A percentile compares a stretch with the other conserved stretches of the same genome.
These are phyloP conservation scores for Corydoras maculifer DNA, from an alignment of 2,113 vertebrate species.

Conservation along the genomic window DNA sequence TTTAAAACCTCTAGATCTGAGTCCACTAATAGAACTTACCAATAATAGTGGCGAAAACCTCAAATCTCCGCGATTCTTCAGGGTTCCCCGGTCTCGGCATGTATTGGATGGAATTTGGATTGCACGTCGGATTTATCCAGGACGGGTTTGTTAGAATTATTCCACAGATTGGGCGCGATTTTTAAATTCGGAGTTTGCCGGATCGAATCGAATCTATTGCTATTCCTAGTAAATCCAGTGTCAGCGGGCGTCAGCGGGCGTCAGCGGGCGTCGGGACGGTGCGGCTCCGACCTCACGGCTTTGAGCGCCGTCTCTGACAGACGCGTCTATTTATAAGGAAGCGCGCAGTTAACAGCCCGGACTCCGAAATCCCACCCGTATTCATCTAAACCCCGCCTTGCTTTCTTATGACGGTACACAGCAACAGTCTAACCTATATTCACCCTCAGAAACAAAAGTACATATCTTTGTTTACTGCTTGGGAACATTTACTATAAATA, in stretches of 20 bases:
- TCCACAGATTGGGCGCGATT: constrained; percentile 38
- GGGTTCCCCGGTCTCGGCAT: constrained; percentile 65
- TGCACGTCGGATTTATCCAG: constrained; percentile 14
- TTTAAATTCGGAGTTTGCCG: background rate
- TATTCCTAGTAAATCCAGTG: too few species aligned
- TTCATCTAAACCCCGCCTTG: background rate
- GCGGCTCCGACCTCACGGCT: constrained; percentile 3
- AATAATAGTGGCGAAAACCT: constrained; percentile 64
- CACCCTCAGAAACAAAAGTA: too few species aligned
- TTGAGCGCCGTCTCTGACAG: constrained; percentile 2
- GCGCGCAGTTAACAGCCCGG: constrained; percentile 21
- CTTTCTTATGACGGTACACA: too few species aligned
- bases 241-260: too few species aligned
- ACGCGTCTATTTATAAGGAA: constrained; percentile 31
- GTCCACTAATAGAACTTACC: constrained; percentile 54
- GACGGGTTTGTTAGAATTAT: background rate
- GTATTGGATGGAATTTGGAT: constrained; percentile 31
- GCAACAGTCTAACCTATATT: too few species aligned
- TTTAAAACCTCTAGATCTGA: background rate
- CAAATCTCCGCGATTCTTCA: constrained; percentile 57
- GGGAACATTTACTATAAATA: too few species aligned
- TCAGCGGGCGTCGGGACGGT: too few species aligned
- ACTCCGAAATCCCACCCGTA: background rate
- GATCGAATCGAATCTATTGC: background rate
- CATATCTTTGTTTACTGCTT: too few species aligned